A percentile compares a stretch with the other conserved stretches of the same genome.
These are phyloP conservation scores for Drosophila pseudoobscura DNA, from an alignment of 1,140 invertebrate species.

Conservation along the genomic window DNA sequence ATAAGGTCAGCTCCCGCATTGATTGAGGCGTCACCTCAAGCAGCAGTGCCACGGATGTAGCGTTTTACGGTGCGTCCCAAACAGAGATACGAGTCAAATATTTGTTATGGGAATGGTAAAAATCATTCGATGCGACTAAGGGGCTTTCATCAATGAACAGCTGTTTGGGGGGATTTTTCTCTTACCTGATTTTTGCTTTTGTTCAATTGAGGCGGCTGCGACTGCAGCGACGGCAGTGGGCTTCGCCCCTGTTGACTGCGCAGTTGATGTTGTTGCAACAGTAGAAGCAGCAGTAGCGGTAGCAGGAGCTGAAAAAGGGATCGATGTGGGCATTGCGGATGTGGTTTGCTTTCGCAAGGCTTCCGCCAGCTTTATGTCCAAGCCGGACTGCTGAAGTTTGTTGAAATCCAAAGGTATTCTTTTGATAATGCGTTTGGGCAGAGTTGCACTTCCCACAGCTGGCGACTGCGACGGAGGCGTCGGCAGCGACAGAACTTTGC, in stretches of 20 bases:
- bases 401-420: slow-evolving; percentile 68
- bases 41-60: slow-evolving; percentile 22
- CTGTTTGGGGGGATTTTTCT: neutral
- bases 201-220: slow-evolving; percentile 16
- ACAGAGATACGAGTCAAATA: neutral
- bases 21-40: slow-evolving; percentile 6
- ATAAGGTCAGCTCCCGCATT: neutral
- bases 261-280: slow-evolving; percentile 7
- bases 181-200: slow-evolving; percentile 52
- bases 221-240: slow-evolving; percentile 3
- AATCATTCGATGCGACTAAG: neutral
- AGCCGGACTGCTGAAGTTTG: slow-evolving; percentile 66
- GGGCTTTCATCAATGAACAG: neutral
- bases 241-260: slow-evolving; percentile 7
- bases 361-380: slow-evolving; percentile 69
- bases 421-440: slow-evolving; percentile 58
- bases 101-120: neutral
- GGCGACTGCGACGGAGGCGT: slow-evolving; percentile 6
- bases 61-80: slow-evolving; percentile 1
- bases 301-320: neutral
- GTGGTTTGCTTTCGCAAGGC: slow-evolving; percentile 59
- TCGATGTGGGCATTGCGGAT: neutral
- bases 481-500: slow-evolving; percentile 7
- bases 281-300: neutral
- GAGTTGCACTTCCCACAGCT: slow-evolving; percentile 11